A percentile compares a stretch with the other conserved stretches of the same genome.
Conservation (phyloP, 37 sponge, comb jelly and placozoan species). For the Diacarnus erythraeanus region DNA sequence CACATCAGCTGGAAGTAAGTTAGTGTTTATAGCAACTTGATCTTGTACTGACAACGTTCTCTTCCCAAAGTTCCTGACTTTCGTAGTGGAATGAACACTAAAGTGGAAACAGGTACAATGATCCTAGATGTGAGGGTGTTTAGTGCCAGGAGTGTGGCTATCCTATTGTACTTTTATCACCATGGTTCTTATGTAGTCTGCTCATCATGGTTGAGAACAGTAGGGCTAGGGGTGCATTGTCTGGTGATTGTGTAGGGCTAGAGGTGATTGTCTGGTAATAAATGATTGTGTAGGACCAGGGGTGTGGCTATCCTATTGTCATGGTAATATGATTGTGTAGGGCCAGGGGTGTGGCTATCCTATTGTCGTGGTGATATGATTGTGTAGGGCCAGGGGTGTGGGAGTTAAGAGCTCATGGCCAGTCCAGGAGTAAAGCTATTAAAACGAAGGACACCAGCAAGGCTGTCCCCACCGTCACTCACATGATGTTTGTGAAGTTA, state of each 20-base stretch:
- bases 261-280: not conserved
- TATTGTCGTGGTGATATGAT: not conserved
- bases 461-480: constrained; percentile 75
- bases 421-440: not conserved
- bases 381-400: constrained; percentile 67
- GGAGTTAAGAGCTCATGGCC: constrained; percentile 64
- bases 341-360: too few species aligned
- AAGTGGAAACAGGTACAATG: constrained; percentile 59
- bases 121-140: too few species aligned
- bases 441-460: constrained; percentile 22
- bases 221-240: too few species aligned
- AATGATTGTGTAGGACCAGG: not conserved
- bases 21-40: not conserved
- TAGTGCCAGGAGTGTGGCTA: not conserved
- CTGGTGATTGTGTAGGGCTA: too few species aligned
- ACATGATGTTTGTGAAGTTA: constrained; percentile 79
- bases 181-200: too few species aligned
- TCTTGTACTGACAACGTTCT: not conserved
- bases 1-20: constrained; percentile 80
- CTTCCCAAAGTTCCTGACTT: constrained; percentile 72
- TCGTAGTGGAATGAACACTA: constrained; percentile 80
- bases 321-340: constrained; percentile 15
- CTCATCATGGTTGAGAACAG: too few species aligned
- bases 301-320: too few species aligned
- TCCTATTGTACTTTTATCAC: not conserved